Conservation (phyloP, 1,140 invertebrate species). For the Drosophila mayri region DNA sequence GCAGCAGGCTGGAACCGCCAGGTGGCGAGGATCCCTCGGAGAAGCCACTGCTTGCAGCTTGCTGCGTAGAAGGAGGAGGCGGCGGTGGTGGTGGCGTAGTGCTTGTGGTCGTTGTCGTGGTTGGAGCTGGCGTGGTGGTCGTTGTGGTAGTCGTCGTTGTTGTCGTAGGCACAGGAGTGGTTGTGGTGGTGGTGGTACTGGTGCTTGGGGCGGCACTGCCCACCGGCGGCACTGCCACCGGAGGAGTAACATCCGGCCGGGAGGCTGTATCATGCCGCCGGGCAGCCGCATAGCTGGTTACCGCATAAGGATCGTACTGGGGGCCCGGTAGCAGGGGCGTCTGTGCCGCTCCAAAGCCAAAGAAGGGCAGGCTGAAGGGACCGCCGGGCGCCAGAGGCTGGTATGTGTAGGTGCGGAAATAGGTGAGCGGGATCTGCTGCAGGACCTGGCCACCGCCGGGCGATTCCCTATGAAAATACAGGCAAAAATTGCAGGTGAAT, state of each 20-base stretch:
- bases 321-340: constrained; percentile 55
- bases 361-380: constrained; percentile 64
- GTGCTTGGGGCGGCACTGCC: constrained; percentile 8
- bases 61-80: constrained; percentile 19
- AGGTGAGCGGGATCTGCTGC: constrained; percentile 80
- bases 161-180: constrained; percentile 29
- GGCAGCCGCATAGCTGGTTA: constrained; percentile 71
- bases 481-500: background rate
- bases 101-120: constrained; percentile 51
- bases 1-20: constrained; percentile 22
- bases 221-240: background rate
- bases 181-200: constrained; percentile 9
- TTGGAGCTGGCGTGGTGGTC: constrained; percentile 55
- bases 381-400: constrained; percentile 61
- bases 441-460: constrained; percentile 52
- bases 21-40: constrained; percentile 27
- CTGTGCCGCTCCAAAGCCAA: constrained; percentile 64
- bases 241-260: constrained; percentile 55
- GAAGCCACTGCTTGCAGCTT: background rate
- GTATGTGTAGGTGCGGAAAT: constrained; percentile 82
- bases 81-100: constrained; percentile 42
- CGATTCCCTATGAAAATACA: constrained; percentile 49
- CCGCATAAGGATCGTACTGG: constrained; percentile 67
- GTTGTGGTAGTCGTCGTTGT: constrained; percentile 59
- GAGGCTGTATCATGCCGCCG: constrained; percentile 50